A percentile compares a stretch with the other conserved stretches of the same genome.
These are phyloP conservation scores for Taenioides sp. DNA, from an alignment of 2,797 vertebrate genomes.

Conservation along the genomic window DNA sequence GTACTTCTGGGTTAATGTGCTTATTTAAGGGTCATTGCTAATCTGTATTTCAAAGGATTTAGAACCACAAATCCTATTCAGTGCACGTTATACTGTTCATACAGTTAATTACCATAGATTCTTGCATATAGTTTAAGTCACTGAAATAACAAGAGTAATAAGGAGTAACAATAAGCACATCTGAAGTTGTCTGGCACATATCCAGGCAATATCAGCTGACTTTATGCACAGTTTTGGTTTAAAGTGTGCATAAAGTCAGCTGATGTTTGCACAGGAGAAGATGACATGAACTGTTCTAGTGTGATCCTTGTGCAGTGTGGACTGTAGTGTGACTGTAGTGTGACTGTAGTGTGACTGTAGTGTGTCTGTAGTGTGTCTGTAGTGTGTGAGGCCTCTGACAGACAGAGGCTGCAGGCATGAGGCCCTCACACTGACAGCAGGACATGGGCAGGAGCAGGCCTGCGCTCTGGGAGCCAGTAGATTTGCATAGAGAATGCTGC, in stretches of 20 bases:
- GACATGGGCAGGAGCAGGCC: slow-evolving; percentile 60
- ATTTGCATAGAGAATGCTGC: slow-evolving; percentile 78
- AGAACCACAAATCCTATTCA: slow-evolving; percentile 60
- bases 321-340: no score
- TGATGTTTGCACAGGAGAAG: slow-evolving; percentile 9
- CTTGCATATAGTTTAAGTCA: slow-evolving; percentile 1
- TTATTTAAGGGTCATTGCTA: slow-evolving; percentile 58
- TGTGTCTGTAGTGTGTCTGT: no score
- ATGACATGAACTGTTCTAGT: slow-evolving; percentile 6
- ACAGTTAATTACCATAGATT: slow-evolving; percentile 47
- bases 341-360: no score
- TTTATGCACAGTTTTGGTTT: no score
- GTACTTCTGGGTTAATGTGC: slow-evolving; percentile 55
- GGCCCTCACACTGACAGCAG: slow-evolving; percentile 60
- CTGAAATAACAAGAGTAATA: no score
- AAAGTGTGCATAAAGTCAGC: slow-evolving; percentile 22
- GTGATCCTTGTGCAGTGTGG: slow-evolving; percentile 18
- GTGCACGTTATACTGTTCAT: slow-evolving; percentile 49
- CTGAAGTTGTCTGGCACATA: neutral
- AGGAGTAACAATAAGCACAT: neutral
- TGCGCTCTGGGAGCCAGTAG: slow-evolving; percentile 62
- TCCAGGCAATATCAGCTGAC: no score
- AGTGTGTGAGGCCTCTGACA: no score
- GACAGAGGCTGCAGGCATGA: slow-evolving; percentile 27
- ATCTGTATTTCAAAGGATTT: slow-evolving; percentile 58